These are phyloP conservation scores for Ceramica pisi DNA, from an alignment of 2,888 invertebrate genomes.

Conservation along the genomic window DNA sequence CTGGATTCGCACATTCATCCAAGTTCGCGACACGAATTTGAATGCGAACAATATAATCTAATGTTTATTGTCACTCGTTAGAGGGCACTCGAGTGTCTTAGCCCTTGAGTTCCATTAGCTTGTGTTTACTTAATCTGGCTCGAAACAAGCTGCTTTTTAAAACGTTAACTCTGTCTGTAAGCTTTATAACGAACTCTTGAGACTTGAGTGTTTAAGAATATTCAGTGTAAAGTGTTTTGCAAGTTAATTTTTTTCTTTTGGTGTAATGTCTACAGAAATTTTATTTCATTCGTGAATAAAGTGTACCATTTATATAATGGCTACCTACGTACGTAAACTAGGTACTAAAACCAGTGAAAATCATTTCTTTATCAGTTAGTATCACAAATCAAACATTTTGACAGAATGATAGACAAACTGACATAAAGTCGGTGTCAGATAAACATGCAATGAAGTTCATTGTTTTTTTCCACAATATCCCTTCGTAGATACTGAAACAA, in stretches of 20 bases:
- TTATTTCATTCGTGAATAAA: background rate
- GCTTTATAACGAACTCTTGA: conserved; percentile 48
- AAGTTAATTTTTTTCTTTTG: conserved; percentile 7
- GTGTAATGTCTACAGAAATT: background rate
- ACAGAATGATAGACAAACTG: conserved; percentile 3
- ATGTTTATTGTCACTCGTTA: conserved; percentile 50
- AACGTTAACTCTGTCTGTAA: conserved; percentile 47
- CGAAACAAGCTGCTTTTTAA: conserved; percentile 50
- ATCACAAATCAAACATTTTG: background rate
- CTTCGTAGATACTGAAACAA: too few relatives aligned
- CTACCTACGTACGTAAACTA: too few relatives aligned
- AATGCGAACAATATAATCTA: conserved; percentile 54
- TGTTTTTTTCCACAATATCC: too few relatives aligned
- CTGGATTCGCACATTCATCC: conserved; percentile 41
- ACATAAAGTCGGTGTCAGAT: background rate
- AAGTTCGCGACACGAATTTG: conserved; percentile 48
- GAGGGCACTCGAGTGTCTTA: conserved; percentile 35
- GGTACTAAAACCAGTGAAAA: background rate
- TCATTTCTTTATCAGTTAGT: background rate
- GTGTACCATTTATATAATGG: too few relatives aligned
- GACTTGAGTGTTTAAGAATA: conserved; percentile 39
- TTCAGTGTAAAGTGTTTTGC: conserved; percentile 23
- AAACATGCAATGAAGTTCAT: conserved; percentile 1
- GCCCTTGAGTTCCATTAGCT: conserved; percentile 42
- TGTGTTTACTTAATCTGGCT: conserved; percentile 57